These are phyloP conservation scores for Allophyes oxyacanthae DNA, from an alignment of 2,888 invertebrate genomes.

Conservation along the genomic window DNA sequence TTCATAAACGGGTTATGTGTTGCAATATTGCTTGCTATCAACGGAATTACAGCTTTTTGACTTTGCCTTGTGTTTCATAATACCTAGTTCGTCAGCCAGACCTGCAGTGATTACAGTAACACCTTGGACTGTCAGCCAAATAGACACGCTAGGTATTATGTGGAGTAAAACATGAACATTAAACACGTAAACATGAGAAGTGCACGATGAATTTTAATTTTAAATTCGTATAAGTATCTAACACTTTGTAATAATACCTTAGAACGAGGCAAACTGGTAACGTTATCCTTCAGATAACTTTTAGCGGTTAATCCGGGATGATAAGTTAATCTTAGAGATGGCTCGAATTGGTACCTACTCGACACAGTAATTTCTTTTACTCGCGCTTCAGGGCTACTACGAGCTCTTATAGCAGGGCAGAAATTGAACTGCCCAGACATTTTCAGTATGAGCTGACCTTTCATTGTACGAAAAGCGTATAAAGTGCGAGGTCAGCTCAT, in stretches of 20 bases:
- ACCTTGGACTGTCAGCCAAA: slow-evolving; percentile 19
- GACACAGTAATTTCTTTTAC: too few relatives aligned
- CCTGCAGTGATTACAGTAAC: not conserved
- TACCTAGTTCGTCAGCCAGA: not conserved
- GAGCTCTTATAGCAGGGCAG: too few relatives aligned
- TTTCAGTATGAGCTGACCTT: too few relatives aligned
- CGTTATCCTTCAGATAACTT: slow-evolving; percentile 15
- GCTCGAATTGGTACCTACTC: too few relatives aligned
- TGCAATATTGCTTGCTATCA: too few relatives aligned
- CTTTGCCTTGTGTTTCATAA: not conserved
- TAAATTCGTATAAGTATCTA: slow-evolving; percentile 6
- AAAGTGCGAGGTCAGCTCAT: too few relatives aligned
- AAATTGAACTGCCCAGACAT: too few relatives aligned
- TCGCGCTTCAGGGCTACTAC: too few relatives aligned
- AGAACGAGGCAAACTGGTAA: not conserved
- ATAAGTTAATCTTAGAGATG: too few relatives aligned
- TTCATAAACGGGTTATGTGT: not conserved
- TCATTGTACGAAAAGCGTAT: too few relatives aligned
- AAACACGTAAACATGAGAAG: slow-evolving; percentile 18
- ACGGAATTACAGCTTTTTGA: not conserved
- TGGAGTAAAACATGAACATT: slow-evolving; percentile 13
- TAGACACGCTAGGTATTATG: slow-evolving; percentile 10
- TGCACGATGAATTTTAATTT: slow-evolving; percentile 28
- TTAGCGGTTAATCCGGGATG: too few relatives aligned
- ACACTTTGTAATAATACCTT: slow-evolving; percentile 13